Evolutionary conservation across 1,140 invertebrate species (phyloP), one percentile per base, ranked within the genome.

Genomic region (Pseudachorutes palmiensis): DNA sequence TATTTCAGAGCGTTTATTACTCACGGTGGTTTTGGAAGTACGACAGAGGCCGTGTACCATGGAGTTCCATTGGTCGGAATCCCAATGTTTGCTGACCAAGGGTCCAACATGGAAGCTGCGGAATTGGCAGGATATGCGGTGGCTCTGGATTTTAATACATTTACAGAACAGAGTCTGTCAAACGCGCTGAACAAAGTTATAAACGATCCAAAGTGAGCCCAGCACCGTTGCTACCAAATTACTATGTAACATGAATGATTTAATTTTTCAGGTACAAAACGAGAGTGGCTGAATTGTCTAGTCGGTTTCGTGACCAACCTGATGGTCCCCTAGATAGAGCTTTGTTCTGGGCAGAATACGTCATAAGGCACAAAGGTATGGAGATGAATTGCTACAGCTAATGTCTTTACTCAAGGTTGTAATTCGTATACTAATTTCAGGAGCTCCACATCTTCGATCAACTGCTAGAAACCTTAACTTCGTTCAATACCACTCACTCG

Each of bases 21-120:
- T 12, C 84, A 87, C 70, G 84, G 85, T 58, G 86, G 86, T 0
- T 76, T 83, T 22, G 77, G 85, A 24, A 84, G 85, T 32, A 75
- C 80, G 0, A 77, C 80, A 68, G 86, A 87, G 75, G 80, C 83
- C 0, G 70, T 85, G 5, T 79, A 82, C 36, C 80, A 79, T 33
- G 81, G 79, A 12, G 81, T 83, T 9, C 85, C 86, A 0, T 78
- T 86, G 31, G 75, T 87, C 63, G 82, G 80, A 30, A 78, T 87
- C 63, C 86, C 86, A 14, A 75, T 87, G 14, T 80, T 82, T 48
- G 79, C 77, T 2, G 86, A 88, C 70, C 85, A 85, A 74, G 73
- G 70, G 26, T 73, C 76, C 9, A 84, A 83, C 74, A 76, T 79
- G 22, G 14, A 24, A 0, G 19, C 33, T 26, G 64, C 68, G n/a